Evolutionary conservation across 2,888 invertebrate genomes (phyloP), one percentile per base, ranked within the genome.

Genomic region (Lycaena phlaeas): DNA sequence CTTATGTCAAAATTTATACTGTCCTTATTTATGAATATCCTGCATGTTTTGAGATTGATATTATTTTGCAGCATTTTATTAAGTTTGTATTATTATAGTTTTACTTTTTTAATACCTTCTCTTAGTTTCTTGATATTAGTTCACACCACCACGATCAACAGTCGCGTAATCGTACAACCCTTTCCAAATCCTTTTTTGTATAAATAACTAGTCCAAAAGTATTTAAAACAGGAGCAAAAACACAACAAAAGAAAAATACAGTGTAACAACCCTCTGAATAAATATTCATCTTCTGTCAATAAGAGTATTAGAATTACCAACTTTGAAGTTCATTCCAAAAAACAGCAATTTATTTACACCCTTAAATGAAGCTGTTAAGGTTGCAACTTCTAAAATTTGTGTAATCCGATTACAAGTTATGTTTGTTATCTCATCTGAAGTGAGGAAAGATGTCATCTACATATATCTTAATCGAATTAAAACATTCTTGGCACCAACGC

Each of bases 391-490:
- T 17, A 5, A 29, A 27, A 6, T 4, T 11, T 31, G 34, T 12
- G 9, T 10, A 28, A 5, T 5, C 1, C 27, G 29, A 14, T 12
- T 14, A 52, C 45, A 22, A 40, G 48, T 48, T 29, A 11, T 14
- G 9, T 36, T 46, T 41, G 42, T 27, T 42, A 25, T 48, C 49
- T 52, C 49, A 53, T 52, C 48, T 49, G 53, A 51, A 54, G 52
- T 59, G 55, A 59, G 63, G 63, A 68, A 55, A 64, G 59, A 65
- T 77, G 79, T 78, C 77, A 68, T 76, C 75, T 76, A 71, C 79
- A 79, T 78, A 65, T 69, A 72, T 78, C 73, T 62, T 61, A 61
- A 75, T 75, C 74, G 64, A 57, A 68, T 73, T 71, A 71, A 64
- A 59, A 67, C 64, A 75, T 76, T 70, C 68, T 64, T 67, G 52